Conservation (phyloP, 2,113 vertebrate species). For the Rhabdornis inornatus region DNA sequence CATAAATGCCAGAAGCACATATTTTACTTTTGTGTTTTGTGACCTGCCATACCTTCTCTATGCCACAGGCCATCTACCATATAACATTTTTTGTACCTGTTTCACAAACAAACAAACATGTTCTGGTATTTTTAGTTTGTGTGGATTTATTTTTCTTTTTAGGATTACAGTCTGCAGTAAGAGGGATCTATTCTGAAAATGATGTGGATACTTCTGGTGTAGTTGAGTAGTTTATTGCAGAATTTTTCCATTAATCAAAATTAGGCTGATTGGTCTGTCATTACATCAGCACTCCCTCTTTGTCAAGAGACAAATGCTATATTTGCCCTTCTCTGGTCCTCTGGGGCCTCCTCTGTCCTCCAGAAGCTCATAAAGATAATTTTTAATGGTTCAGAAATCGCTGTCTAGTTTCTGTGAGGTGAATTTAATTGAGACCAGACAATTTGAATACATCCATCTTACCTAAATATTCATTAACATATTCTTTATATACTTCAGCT, state of each 20-base stretch:
- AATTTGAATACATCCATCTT: neutral
- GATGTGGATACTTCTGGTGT: neutral
- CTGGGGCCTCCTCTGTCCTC: neutral
- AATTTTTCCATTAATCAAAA: neutral
- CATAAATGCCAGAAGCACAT: neutral
- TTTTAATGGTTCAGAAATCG: neutral
- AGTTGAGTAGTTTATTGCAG: neutral
- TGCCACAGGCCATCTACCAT: neutral
- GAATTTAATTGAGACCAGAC: neutral
- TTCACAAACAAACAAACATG: neutral
- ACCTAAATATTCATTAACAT: neutral
- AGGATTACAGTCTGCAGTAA: neutral
- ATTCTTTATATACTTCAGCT: neutral
- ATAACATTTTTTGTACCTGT: neutral
- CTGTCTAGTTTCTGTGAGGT: neutral
- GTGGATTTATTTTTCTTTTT: neutral
- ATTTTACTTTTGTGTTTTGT: neutral
- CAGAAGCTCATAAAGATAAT: constrained; percentile 9
- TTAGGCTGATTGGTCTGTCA: neutral
- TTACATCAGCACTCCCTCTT: neutral
- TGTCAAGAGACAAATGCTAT: neutral
- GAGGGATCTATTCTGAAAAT: neutral
- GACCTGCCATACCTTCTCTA: neutral
- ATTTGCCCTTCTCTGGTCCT: neutral
- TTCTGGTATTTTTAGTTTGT: neutral